Evolutionary conservation across 1,140 invertebrate genomes (phyloP), one percentile per base, ranked within the genome.

Genomic region (Magallana angulata): DNA sequence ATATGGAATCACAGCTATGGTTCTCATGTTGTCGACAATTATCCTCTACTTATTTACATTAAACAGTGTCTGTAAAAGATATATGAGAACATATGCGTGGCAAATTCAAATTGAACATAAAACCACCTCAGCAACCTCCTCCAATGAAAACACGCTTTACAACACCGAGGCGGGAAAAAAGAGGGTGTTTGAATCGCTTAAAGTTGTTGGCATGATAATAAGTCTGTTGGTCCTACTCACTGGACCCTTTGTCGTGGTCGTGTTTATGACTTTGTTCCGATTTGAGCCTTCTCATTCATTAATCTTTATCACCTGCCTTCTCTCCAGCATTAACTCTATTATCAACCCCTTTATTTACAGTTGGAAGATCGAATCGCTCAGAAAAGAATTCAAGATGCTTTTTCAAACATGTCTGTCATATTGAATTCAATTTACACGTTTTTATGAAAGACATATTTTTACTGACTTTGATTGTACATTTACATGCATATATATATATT

Each of bases 301-400:
- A 30, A 36, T 76, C 24, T 76, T 76, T 30, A 12, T 30, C 36
- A 12, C 8, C 36, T 76, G 68, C 3, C 1, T 12, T 11, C 68
- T 76, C 14, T 30, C 68, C 24, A 24, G 18, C 18, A 30, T 76
- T 12, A 76, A 76, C 24, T 76, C 68, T 9, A 30, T 30, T 1
- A 36, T 76, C 68, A 76, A 76, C 68, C 68, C 68, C 18, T 76
- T 76, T 76, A 30, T 76, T 36, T 76, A 76, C 24, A 76, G 68
- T 12, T 76, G 68, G 68, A 76, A 76, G 9, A 76, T 76, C 24
- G 68, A 76, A 18, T 76, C 68, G 18, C 68, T 76, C 11, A 76
- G 68, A 9, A 76, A 9, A 12, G 68, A 76, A 30, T 76, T 76
- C 24, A 30, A 36, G 24, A 11, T 76, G 24, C 36, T 76, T 76